phyloP scores from a whole-genome alignment of 2,888 invertebrate genomes.

The Muscina levida region DNA sequence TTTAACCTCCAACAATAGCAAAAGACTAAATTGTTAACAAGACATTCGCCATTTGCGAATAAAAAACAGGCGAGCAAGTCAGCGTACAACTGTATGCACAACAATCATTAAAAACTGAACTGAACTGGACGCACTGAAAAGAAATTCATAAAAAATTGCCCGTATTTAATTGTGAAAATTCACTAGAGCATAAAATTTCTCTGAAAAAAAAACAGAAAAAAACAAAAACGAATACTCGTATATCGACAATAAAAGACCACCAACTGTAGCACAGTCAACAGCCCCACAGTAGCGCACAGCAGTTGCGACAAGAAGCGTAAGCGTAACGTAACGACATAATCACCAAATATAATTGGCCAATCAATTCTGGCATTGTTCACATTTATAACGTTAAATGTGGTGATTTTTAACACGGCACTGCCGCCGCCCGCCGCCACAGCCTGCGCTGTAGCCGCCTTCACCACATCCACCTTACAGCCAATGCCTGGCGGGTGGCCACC shows the following conservation, averaged over 20 bases:
- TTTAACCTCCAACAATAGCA: too few relatives aligned
- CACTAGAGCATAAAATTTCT: conserved; percentile 71
- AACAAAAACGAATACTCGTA: background rate
- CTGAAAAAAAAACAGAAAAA: background rate
- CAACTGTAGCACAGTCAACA: conserved; percentile 41
- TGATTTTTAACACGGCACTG: conserved; percentile 70
- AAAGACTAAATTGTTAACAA: too few relatives aligned
- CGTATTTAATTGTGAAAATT: conserved; percentile 75
- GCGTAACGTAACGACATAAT: conserved; percentile 70
- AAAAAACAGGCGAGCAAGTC: too few relatives aligned
- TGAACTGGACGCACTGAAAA: background rate
- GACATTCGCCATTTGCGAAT: too few relatives aligned
- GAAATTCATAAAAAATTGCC: conserved; percentile 30
- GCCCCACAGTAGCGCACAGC: background rate
- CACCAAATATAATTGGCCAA: conserved; percentile 80
- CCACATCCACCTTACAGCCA: background rate
- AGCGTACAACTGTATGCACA: too few relatives aligned
- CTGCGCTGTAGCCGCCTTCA: background rate
- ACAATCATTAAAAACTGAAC: conserved; percentile 31
- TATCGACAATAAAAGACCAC: conserved; percentile 11
- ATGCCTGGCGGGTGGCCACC: too few relatives aligned
- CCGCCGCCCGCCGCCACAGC: conserved; percentile 67
- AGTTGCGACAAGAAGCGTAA: conserved; percentile 42
- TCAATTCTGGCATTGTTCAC: conserved; percentile 78
- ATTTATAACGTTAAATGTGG: conserved; percentile 72